Evolutionary conservation across 2,888 invertebrate genomes (phyloP).

Genomic region (Cyclophora punctaria): DNA sequence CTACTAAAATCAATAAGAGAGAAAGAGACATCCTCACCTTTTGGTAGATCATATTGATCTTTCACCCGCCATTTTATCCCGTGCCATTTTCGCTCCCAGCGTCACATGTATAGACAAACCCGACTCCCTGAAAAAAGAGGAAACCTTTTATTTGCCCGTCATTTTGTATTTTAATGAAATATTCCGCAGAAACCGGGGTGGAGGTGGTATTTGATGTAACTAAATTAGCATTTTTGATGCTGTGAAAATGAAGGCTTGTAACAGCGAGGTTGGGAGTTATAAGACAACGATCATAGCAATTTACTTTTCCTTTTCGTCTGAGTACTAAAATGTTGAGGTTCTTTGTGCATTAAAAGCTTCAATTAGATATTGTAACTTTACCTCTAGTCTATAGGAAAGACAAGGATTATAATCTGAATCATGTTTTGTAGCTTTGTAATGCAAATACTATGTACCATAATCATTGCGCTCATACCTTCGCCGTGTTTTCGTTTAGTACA

Average conservation of each 20-base stretch:
- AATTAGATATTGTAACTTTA: no score
- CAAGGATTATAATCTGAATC: no score
- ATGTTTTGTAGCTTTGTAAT: no score
- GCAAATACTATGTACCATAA: no score
- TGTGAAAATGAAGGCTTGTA: slow-evolving; percentile 41
- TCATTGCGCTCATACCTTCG: no score
- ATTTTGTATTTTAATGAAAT: slow-evolving; percentile 68
- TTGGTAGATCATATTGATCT: slow-evolving; percentile 75
- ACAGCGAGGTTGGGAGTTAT: slow-evolving; percentile 25
- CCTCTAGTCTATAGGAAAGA: no score
- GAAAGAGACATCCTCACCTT: slow-evolving; percentile 51
- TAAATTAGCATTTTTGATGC: slow-evolving; percentile 60
- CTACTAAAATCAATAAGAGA: slow-evolving; percentile 22
- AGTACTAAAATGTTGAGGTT: no score
- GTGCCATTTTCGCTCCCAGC: slow-evolving; percentile 67
- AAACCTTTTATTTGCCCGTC: slow-evolving; percentile 62
- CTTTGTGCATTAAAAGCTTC: no score
- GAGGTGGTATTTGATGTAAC: slow-evolving; percentile 46
- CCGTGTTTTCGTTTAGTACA: no score
- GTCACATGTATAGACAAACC: slow-evolving; percentile 54
- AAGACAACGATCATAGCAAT: slow-evolving; percentile 26
- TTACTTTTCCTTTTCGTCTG: slow-evolving; percentile 7
- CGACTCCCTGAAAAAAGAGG: slow-evolving; percentile 47
- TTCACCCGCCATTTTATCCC: slow-evolving; percentile 73
- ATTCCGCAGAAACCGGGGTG: slow-evolving; percentile 47